Conservation (phyloP, 2,797 vertebrate genomes). For the Anguilla obscura region DNA sequence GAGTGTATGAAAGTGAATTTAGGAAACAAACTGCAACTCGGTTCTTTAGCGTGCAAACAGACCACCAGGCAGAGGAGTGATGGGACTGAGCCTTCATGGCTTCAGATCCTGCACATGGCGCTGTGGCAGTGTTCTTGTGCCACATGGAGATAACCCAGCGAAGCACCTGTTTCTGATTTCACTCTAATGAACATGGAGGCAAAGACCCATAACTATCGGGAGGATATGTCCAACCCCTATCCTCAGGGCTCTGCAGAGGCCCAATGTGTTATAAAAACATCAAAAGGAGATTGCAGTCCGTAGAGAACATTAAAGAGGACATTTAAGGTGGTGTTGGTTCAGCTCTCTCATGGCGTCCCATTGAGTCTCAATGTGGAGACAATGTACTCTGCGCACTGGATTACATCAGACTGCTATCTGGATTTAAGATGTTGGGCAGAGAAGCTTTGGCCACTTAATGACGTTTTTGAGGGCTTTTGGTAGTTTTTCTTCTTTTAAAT, state of each 20-base stretch:
- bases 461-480: not conserved
- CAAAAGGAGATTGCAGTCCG: constrained; percentile 33
- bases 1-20: not conserved
- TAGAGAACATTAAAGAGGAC: constrained; percentile 46
- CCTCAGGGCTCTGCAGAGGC: constrained; percentile 36
- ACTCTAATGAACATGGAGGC: constrained; percentile 20
- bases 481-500: not conserved
- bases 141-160: not conserved
- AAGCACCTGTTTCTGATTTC: constrained; percentile 48
- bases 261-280: constrained; percentile 48
- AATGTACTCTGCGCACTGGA: not conserved
- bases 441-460: not conserved
- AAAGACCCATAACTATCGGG: constrained; percentile 22
- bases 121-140: not conserved
- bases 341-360: not conserved
- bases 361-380: not conserved
- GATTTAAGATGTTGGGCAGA: not conserved
- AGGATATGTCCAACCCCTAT: not conserved
- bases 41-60: not conserved
- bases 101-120: not conserved
- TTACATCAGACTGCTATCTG: not conserved
- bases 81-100: not conserved
- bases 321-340: constrained; percentile 27
- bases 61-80: not conserved
- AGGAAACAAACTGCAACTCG: not conserved